Evolutionary conservation across 1,140 invertebrate species (phyloP).

Genomic region (Drosophila lacteicornis): DNA sequence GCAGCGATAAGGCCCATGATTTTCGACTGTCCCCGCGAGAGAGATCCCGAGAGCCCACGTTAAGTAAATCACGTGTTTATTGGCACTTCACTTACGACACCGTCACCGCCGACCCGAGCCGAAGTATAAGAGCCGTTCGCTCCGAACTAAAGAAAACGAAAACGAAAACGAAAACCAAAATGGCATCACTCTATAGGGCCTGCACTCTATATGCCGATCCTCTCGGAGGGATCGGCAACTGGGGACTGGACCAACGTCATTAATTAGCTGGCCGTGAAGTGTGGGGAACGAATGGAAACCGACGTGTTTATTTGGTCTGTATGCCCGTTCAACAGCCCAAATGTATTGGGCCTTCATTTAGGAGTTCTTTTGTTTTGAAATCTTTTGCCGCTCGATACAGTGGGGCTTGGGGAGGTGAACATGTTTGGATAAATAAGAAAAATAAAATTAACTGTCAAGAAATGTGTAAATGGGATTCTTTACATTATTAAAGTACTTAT

Average conservation of each 20-base stretch:
- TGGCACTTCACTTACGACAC: constrained; percentile 81
- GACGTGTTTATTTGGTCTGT: constrained; percentile 76
- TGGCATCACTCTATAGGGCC: constrained; percentile 67
- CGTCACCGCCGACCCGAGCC: constrained; percentile 47
- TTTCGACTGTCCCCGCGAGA: constrained; percentile 64
- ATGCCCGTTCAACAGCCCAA: constrained; percentile 56
- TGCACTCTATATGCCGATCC: constrained; percentile 42
- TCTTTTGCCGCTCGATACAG: constrained; percentile 59
- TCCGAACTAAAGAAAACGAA: constrained; percentile 1
- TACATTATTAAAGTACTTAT: not conserved
- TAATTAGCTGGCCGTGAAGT: constrained; percentile 77
- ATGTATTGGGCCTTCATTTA: constrained; percentile 72
- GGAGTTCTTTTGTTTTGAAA: constrained; percentile 64
- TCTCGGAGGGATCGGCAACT: constrained; percentile 6
- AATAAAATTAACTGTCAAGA: not conserved
- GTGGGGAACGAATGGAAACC: constrained; percentile 74
- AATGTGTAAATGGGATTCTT: not conserved
- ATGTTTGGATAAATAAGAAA: not conserved
- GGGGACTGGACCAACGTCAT: constrained; percentile 68
- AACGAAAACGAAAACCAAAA: constrained; percentile 65
- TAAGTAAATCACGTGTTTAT: constrained; percentile 81
- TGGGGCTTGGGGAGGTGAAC: not conserved
- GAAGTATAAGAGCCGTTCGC: constrained; percentile 52
- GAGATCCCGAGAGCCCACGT: constrained; percentile 46
- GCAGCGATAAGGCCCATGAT: constrained; percentile 79